phyloP scores from a whole-genome alignment of 2,888 invertebrate species.

The Peribatodes rhomboidaria region DNA sequence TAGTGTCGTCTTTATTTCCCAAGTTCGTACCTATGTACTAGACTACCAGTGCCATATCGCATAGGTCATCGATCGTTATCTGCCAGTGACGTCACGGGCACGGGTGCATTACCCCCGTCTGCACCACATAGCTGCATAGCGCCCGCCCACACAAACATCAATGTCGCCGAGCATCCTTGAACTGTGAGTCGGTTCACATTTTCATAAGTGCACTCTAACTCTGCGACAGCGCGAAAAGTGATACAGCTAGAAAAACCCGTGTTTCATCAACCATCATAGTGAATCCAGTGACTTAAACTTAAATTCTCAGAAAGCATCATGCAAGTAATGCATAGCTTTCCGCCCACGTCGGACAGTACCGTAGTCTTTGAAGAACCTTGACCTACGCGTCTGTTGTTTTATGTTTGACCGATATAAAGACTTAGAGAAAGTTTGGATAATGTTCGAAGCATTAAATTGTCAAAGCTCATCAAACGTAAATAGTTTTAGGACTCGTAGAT shows the following conservation, averaged over 20 bases:
- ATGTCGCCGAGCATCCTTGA: conserved; percentile 66
- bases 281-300: not conserved
- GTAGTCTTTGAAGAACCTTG: conserved; percentile 23
- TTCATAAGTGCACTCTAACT: conserved; percentile 5
- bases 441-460: not conserved
- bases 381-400: conserved; percentile 8
- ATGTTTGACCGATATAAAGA: conserved; percentile 1
- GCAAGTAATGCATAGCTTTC: conserved; percentile 1
- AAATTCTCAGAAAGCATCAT: not conserved
- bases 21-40: conserved; percentile 1
- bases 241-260: not conserved
- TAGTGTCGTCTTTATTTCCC: not conserved
- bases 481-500: no score
- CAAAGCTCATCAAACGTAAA: not conserved
- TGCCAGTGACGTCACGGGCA: conserved; percentile 69
- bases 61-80: conserved; percentile 19
- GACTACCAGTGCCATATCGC: not conserved
- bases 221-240: conserved; percentile 20
- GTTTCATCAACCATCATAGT: not conserved
- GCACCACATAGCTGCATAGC: conserved; percentile 56
- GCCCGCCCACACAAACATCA: conserved; percentile 66
- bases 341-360: not conserved
- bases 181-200: conserved; percentile 50
- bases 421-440: conserved; percentile 1
- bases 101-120: conserved; percentile 70